Base-by-base conservation (phyloP, 2,888 invertebrate species). In the Andrena dorsata region DNA sequence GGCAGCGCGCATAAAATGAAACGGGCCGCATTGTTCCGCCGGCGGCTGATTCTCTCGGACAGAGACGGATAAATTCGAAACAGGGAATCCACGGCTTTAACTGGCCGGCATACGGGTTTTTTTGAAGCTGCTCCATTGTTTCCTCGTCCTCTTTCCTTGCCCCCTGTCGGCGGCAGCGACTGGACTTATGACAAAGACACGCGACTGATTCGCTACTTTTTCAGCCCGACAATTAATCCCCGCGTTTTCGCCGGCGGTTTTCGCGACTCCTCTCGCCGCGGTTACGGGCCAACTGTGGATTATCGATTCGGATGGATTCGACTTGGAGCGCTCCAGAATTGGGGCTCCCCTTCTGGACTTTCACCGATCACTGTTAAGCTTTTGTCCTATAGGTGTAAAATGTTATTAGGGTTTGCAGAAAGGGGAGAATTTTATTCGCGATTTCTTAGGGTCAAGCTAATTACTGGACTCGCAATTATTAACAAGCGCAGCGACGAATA, bases 71-170 rank as follows among this genome's bases (percentile, higher is more conserved):
- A 49, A 69, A 41, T 47, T 51, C 35, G 28, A 71, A 51, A 49
- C 49, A 71, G 20, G n/a, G 16, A 32, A 53, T 41, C 41, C 63
- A n/a, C 53, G 58, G 16, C 10, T 61, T 23, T 30, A 53, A 30
- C 71, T 10, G 26, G 30, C 32, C 32, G 23, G 49, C 10, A 26
- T 32, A 58, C n/a, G 30, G 2, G 1, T 0, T 13, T 53, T 35
- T 64, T 72, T 41, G 30, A 70, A 69, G 23, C 71, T 49, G 23
- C 10, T 56, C 28, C 13, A 4, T 70, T 70, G 58, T 60, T 60
- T 16, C 56, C 2, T 6, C 6, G 6, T 10, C n/a, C n/a, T 35
- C 26, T 28, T 56, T 32, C 13, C 10, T 13, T 23, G 23, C 20
- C 10, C 41, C 53, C 28, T 63, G 28, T 28, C 28, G 49, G 20